Evolutionary conservation across 2,797 vertebrate genomes (phyloP).

Genomic region (Sternarchorhynchus goeldii): DNA sequence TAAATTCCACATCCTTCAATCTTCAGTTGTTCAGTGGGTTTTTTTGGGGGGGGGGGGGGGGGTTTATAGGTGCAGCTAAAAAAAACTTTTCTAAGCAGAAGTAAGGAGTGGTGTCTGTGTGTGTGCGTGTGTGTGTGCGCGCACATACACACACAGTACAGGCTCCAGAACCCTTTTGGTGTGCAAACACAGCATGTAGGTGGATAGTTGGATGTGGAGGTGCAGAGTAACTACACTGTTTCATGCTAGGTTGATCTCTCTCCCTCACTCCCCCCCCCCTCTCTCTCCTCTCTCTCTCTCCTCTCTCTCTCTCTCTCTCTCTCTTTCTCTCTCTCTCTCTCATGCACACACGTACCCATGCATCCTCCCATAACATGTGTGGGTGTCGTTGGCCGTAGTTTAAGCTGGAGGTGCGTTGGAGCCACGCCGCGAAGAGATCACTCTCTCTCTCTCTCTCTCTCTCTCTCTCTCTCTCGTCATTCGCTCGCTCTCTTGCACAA

Average conservation of each 20-base stretch:
- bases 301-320: conserved; percentile 60
- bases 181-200: conserved; percentile 43
- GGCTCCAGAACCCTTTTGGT: conserved; percentile 36
- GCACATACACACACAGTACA: background rate
- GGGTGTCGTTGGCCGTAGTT: conserved; percentile 73
- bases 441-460: conserved; percentile 28
- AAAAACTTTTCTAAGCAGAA: background rate
- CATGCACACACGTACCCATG: conserved; percentile 45
- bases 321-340: conserved; percentile 52
- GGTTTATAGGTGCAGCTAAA: background rate
- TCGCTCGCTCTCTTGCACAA: too few relatives aligned
- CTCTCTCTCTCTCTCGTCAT: too few relatives aligned
- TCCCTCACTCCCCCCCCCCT: conserved; percentile 58
- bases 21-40: background rate
- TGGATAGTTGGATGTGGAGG: conserved; percentile 53
- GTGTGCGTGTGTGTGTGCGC: conserved; percentile 27
- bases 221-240: conserved; percentile 48
- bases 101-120: conserved; percentile 32
- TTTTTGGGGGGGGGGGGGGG: too few relatives aligned
- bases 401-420: conserved; percentile 53
- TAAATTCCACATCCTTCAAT: background rate
- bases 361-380: conserved; percentile 67
- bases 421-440: conserved; percentile 35
- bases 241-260: conserved; percentile 61
- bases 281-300: conserved; percentile 50